A percentile compares a stretch with the other conserved stretches of the same genome.
phyloP scores from a whole-genome alignment of 2,888 invertebrate species.

The Venusia cambrica region DNA sequence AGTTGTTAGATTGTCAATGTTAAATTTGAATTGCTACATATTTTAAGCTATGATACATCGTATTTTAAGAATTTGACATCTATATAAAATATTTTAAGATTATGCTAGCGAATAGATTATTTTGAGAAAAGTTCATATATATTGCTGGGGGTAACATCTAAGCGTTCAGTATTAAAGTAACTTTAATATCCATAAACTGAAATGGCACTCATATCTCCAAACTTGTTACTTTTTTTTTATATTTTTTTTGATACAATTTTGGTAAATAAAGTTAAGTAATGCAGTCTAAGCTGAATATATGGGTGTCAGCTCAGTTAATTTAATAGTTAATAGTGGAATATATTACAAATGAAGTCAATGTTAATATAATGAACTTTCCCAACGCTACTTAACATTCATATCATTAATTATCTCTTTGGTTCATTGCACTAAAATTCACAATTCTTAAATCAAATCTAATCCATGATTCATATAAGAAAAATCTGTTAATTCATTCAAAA shows the following conservation, averaged over 20 bases:
- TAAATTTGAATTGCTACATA: no score
- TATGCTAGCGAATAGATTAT: constrained; percentile 34
- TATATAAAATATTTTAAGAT: constrained; percentile 71
- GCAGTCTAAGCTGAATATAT: no score
- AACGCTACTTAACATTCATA: constrained; percentile 30
- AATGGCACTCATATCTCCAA: no score
- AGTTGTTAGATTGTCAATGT: no score
- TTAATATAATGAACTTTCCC: constrained; percentile 26
- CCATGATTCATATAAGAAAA: constrained; percentile 48
- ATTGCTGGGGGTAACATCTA: constrained; percentile 14
- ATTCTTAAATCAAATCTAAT: constrained; percentile 41
- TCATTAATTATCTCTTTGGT: constrained; percentile 53
- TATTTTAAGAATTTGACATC: constrained; percentile 70
- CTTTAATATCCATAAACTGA: no score
- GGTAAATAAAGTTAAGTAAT: no score
- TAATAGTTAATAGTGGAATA: background rate
- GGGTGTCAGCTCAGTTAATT: no score
- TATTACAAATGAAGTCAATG: no score
- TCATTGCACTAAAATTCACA: constrained; percentile 57
- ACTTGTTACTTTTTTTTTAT: no score
- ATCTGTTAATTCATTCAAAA: constrained; percentile 50
- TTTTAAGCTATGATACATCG: constrained; percentile 74
- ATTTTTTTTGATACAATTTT: no score
- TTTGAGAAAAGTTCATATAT: constrained; percentile 22
- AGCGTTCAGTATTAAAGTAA: constrained; percentile 7